Percentiles rank a stretch among this genome's conserved stretches.
phyloP scores from a whole-genome alignment of 2,113 vertebrate genomes.

The Sinocyclocheilus anshuiensis region DNA sequence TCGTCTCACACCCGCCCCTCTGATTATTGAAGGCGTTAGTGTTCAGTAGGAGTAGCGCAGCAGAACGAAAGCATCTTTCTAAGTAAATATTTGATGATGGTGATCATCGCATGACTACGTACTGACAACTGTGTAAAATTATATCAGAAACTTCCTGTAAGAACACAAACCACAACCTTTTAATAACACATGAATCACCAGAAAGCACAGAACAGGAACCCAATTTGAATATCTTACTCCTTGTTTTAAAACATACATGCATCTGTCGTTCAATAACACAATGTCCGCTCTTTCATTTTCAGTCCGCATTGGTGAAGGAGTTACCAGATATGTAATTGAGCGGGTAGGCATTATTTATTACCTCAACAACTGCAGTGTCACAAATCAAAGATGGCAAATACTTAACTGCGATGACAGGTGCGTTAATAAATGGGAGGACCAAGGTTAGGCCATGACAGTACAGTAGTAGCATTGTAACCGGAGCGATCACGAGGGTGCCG shows the following conservation, averaged over 20 bases:
- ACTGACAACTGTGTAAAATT: slow-evolving; percentile 1
- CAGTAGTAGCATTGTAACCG: slow-evolving; percentile 1
- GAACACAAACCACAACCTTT: background rate
- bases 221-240: background rate
- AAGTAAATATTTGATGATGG: slow-evolving; percentile 49
- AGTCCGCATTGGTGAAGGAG: too few relatives aligned
- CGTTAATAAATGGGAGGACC: slow-evolving; percentile 48
- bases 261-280: background rate
- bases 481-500: background rate
- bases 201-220: background rate
- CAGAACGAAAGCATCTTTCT: slow-evolving; percentile 39
- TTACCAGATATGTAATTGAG: background rate
- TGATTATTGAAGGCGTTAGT: slow-evolving; percentile 34
- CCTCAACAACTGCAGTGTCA: background rate
- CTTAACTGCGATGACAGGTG: slow-evolving; percentile 34
- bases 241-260: background rate
- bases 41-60: slow-evolving; percentile 24
- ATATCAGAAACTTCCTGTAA: slow-evolving; percentile 18
- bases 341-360: background rate
- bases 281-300: background rate
- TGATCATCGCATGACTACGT: slow-evolving; percentile 30
- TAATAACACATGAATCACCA: background rate
- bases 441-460: slow-evolving; percentile 45
- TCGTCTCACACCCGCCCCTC: slow-evolving; percentile 24
- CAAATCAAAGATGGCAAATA: slow-evolving; percentile 34